Conservation (phyloP, 2,797 vertebrate species). For the Danio jaintianensis region DNA sequence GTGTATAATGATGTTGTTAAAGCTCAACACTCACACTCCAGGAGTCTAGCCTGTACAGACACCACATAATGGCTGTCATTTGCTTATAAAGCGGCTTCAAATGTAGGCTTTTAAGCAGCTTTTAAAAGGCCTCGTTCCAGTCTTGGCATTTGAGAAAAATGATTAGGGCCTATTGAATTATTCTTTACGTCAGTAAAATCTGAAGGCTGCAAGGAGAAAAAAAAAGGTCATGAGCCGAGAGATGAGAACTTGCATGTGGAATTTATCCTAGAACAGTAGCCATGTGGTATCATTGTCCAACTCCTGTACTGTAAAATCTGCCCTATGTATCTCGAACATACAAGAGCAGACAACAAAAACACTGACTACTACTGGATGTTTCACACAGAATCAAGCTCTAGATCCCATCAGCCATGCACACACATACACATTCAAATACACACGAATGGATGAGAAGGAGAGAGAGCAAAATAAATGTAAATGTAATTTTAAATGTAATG, state of each 20-base stretch:
- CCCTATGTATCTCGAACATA: conserved; percentile 60
- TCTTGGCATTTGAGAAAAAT: conserved; percentile 61
- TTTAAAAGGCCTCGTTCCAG: conserved; percentile 40
- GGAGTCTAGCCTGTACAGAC: conserved; percentile 22
- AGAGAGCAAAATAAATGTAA: not conserved
- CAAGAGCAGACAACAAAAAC: conserved; percentile 10
- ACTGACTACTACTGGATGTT: conserved; percentile 33
- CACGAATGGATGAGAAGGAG: not conserved
- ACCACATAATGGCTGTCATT: conserved; percentile 58
- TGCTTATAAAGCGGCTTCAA: conserved; percentile 47
- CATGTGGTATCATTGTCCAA: conserved; percentile 68
- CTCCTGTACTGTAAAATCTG: conserved; percentile 69
- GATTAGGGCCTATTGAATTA: conserved; percentile 71
- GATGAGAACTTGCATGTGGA: conserved; percentile 70
- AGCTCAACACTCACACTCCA: conserved; percentile 5
- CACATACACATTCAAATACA: not conserved
- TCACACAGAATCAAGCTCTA: conserved; percentile 53
- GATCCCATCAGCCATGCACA: conserved; percentile 9
- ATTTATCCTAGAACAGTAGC: conserved; percentile 75
- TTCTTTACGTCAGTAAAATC: conserved; percentile 70
- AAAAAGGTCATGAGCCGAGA: conserved; percentile 64
- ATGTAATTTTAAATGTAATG: not conserved
- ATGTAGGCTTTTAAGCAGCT: conserved; percentile 41
- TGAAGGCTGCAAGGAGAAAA: conserved; percentile 67
- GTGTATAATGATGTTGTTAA: conserved; percentile 19